Evolutionary conservation across 2,888 invertebrate species (phyloP).

Genomic region (Amitus sp.): DNA sequence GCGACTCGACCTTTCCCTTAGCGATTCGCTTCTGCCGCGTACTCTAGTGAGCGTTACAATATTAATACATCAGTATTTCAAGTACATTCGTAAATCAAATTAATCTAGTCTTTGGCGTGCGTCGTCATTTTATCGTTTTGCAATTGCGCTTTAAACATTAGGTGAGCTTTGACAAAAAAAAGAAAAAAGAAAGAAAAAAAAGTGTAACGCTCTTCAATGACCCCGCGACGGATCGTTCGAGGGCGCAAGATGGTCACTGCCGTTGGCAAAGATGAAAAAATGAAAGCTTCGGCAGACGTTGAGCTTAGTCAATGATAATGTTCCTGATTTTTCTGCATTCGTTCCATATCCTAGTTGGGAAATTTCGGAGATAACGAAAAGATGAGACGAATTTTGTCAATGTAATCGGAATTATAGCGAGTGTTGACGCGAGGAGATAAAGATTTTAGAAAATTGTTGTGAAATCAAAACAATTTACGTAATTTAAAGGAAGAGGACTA

Average conservation of each 20-base stretch:
- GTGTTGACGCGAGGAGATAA: not conserved
- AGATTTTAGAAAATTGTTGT: slow-evolving; percentile 34
- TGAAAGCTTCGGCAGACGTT: slow-evolving; percentile 39
- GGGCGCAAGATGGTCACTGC: slow-evolving; percentile 26
- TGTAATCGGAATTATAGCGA: not conserved
- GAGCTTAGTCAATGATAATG: slow-evolving; percentile 49
- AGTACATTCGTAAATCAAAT: slow-evolving; percentile 64
- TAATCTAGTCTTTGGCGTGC: slow-evolving; percentile 64
- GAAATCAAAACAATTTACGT: slow-evolving; percentile 54
- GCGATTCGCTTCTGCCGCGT: slow-evolving; percentile 2
- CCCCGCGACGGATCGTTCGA: slow-evolving; percentile 10
- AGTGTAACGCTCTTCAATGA: not conserved
- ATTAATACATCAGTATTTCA: slow-evolving; percentile 49
- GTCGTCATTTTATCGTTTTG: slow-evolving; percentile 44
- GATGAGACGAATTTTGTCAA: too few species aligned
- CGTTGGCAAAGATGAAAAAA: slow-evolving; percentile 28
- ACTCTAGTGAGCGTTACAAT: slow-evolving; percentile 11
- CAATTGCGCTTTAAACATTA: slow-evolving; percentile 36
- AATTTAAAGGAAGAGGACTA: slow-evolving; percentile 38
- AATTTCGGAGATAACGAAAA: slow-evolving; percentile 12
- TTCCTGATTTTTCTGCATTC: slow-evolving; percentile 51
- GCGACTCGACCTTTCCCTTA: slow-evolving; percentile 4
- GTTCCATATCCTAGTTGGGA: slow-evolving; percentile 46
- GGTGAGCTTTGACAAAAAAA: slow-evolving; percentile 23
- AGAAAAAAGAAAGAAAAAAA: too few species aligned